Base-by-base conservation (phyloP, 1,140 invertebrate genomes). In the Harpegnathos saltator region DNA sequence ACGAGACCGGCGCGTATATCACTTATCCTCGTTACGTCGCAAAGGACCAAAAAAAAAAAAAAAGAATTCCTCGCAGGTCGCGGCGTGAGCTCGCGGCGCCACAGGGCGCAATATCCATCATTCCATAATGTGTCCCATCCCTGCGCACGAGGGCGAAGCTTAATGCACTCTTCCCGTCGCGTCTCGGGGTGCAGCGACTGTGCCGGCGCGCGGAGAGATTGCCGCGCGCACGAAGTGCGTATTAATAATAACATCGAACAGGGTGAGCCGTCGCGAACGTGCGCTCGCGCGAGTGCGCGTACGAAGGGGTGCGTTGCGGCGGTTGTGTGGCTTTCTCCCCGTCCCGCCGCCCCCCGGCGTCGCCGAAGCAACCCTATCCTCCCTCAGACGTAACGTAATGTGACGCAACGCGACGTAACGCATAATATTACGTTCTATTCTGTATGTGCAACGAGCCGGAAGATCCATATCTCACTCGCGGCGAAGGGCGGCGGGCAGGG, bases 401-500 rank as follows among this genome's bases (percentile, higher is more conserved):
- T 80, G 75, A 80, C 75, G 75, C 75, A 75, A 72, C 68, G 26
- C 52, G 68, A 72, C 68, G 50, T 72, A 75, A 80, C 75, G 75
- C 75, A 69, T 80, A 80, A 77, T 73, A 82, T 84, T 87, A 90
- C 89, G 89, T 89, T 91, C 88, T 84, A 84, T 92, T 92, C 91
- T 92, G 90, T 88, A 87, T 89, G 92, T 85, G 92, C 92, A 93
- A 93, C 92, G 92, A 93, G 91, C 88, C 90, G 91, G 92, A 94
- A 94, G 92, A 92, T 91, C 88, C 92, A 92, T 93, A 93, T 93
- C 92, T 93, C 91, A 91, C 89, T 89, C 81, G 85, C 65, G 22
- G n/a, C n/a, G n/a, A n/a, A 89, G 85, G 90, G 91, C 91, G 71
- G 89, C 11, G 38, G 38, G 38, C 3, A 44, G 38, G 38, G 38